Base-by-base conservation (phyloP, 2,888 invertebrate species). In the Monochamus alternatus region DNA sequence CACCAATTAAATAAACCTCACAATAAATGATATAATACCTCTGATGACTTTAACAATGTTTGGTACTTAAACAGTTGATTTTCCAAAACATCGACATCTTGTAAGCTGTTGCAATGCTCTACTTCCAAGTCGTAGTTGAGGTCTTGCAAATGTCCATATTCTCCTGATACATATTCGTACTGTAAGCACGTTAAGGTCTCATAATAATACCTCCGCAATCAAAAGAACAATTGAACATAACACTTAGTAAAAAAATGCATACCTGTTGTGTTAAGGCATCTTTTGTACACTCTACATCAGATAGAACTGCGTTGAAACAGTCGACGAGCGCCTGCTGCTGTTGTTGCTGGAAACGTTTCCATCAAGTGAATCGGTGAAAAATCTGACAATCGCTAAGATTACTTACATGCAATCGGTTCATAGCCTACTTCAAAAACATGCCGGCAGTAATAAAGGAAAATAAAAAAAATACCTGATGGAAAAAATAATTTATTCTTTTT, bases 61-160 rank as follows among this genome's bases (percentile, higher is more conserved):
- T 88, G 87, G 82, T 89, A 88, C 73, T 88, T 88, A 74, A 82
- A 75, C 44, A 89, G 75, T 75, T 86, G 86, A 55, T 81, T 79
- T 77, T 89, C 88, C 72, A 88, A 81, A 64, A 85, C 80, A 51
- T 85, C 84, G 10, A 87, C 77, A 79, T 89, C 89, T 79, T 89
- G 88, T 10, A 87, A 76, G 66, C 82, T 85, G 70, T 86, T 83
- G 74, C 87, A 87, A 73, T 88, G 86, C 31, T 86, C 86, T n/a
- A 88, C 82, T 84, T 89, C 89, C 47, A 89, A 77, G 55, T 84
- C 82, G 52, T 88, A 85, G 80, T 87, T 88, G 32, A 85, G 75
- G 63, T 89, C 88, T 80, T 86, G 84, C 47, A 89, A 75, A 60
- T 77, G 55, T 64, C 79, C 79, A 51, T 81, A 80, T 66, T 79